phyloP scores from a whole-genome alignment of 2,888 invertebrate species.

The Perizoma flavofasciatum region DNA sequence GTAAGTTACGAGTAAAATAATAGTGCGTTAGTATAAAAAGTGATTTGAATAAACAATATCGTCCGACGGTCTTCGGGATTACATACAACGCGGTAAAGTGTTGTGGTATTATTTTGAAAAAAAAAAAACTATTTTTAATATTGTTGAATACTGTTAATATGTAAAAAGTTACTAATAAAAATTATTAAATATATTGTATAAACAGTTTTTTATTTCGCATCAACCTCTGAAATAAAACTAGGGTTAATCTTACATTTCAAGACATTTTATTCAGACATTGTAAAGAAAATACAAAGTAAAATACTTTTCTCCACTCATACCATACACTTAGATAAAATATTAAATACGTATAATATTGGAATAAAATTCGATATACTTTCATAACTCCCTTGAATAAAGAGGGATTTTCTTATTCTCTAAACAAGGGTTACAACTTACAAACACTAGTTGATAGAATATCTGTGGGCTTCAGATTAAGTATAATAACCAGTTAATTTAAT shows the following conservation, averaged over 20 bases:
- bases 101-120: conserved; percentile 42
- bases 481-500: no score
- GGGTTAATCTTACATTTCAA: conserved; percentile 58
- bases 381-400: conserved; percentile 58
- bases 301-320: conserved; percentile 67
- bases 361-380: conserved; percentile 74
- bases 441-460: conserved; percentile 32
- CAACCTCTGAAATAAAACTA: conserved; percentile 49
- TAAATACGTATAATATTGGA: conserved; percentile 72
- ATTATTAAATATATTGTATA: conserved; percentile 41
- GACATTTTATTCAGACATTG: conserved; percentile 80
- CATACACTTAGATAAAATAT: conserved; percentile 73
- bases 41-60: conserved; percentile 42
- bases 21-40: conserved; percentile 67
- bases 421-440: conserved; percentile 46
- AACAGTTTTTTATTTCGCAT: conserved; percentile 55
- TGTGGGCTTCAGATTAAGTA: conserved; percentile 36
- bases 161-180: conserved; percentile 53
- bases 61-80: conserved; percentile 16
- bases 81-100: conserved; percentile 46
- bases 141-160: conserved; percentile 45
- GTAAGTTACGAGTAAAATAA: conserved; percentile 74
- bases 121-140: conserved; percentile 28
- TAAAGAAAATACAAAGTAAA: conserved; percentile 79
- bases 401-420: conserved; percentile 51